Evolutionary conservation across 2,797 vertebrate species (phyloP).

Genomic region (Spinus olivaceus): DNA sequence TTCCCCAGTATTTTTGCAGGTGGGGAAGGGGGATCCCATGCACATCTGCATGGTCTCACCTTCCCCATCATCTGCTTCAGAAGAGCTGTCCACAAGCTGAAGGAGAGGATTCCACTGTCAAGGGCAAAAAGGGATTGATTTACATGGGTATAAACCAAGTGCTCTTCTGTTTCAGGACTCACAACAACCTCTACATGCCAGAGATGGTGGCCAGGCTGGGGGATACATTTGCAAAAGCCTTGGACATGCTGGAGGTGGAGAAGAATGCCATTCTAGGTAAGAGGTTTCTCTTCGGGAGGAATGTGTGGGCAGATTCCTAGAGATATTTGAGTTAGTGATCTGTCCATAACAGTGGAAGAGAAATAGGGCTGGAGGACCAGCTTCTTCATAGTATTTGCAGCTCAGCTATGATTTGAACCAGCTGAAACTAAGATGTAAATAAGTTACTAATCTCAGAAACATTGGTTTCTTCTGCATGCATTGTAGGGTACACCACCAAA

Average conservation of each 20-base stretch:
- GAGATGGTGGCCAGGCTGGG: conserved; percentile 88
- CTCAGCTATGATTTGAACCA: not conserved
- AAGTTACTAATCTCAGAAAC: not conserved
- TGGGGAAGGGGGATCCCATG: conserved; percentile 70
- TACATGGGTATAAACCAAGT: not conserved
- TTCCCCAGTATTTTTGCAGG: conserved; percentile 50
- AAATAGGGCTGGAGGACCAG: not conserved
- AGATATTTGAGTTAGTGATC: not conserved
- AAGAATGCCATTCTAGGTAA: conserved; percentile 91
- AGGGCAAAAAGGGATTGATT: not conserved
- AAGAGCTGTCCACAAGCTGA: conserved; percentile 64
- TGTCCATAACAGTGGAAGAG: not conserved
- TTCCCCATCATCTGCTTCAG: conserved; percentile 64
- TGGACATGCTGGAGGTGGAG: conserved; percentile 90
- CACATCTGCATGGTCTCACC: conserved; percentile 65
- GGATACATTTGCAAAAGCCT: conserved; percentile 82
- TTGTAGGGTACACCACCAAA: not conserved
- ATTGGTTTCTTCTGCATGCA: not conserved
- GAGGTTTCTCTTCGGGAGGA: not conserved
- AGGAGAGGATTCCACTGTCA: conserved; percentile 61
- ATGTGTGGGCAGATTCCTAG: not conserved
- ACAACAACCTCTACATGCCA: conserved; percentile 89
- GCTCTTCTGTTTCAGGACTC: conserved; percentile 83
- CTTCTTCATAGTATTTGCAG: not conserved
- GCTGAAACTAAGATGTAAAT: not conserved